A percentile compares a stretch with the other conserved stretches of the same genome.
These are phyloP conservation scores for Coregonus clupeaformis DNA, from an alignment of 2,113 vertebrate genomes.

Conservation along the genomic window DNA sequence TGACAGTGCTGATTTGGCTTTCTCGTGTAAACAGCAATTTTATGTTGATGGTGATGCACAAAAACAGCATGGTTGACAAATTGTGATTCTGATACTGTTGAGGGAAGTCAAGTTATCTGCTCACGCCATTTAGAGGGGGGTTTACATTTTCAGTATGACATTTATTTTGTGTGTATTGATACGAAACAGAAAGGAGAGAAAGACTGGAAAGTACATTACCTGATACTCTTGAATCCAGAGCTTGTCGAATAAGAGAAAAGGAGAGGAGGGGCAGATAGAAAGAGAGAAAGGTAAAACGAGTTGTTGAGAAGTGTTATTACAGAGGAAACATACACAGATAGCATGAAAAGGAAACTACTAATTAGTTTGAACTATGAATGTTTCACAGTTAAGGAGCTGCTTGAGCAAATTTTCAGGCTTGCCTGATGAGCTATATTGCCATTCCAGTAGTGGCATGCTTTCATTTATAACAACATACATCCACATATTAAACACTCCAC, in stretches of 20 bases:
- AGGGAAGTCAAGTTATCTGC: constrained; percentile 28
- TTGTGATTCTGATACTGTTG: constrained; percentile 31
- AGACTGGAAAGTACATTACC: constrained; percentile 51
- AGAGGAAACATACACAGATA: constrained; percentile 65
- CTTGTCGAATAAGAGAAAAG: constrained; percentile 49
- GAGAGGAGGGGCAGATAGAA: not conserved
- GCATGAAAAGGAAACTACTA: constrained; percentile 46
- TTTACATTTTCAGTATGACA: constrained; percentile 37
- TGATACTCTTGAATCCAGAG: constrained; percentile 76
- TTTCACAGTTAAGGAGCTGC: too few species aligned
- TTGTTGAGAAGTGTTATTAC: constrained; percentile 40
- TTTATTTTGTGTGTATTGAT: too few species aligned
- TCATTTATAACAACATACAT: too few species aligned
- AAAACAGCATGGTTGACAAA: constrained; percentile 45
- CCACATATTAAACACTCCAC: too few species aligned
- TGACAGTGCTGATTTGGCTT: constrained; percentile 29
- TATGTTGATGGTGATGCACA: constrained; percentile 28
- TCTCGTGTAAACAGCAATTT: constrained; percentile 30
- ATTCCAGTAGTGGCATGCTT: too few species aligned
- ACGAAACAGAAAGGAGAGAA: not conserved
- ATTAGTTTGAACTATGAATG: not conserved
- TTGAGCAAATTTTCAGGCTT: too few species aligned
- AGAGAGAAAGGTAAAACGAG: constrained; percentile 13
- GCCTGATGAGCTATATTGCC: too few species aligned
- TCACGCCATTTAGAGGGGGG: constrained; percentile 25